A percentile compares a stretch with the other conserved stretches of the same genome.
Conservation (phyloP, 1,140 invertebrate species). For the Atta texana region DNA sequence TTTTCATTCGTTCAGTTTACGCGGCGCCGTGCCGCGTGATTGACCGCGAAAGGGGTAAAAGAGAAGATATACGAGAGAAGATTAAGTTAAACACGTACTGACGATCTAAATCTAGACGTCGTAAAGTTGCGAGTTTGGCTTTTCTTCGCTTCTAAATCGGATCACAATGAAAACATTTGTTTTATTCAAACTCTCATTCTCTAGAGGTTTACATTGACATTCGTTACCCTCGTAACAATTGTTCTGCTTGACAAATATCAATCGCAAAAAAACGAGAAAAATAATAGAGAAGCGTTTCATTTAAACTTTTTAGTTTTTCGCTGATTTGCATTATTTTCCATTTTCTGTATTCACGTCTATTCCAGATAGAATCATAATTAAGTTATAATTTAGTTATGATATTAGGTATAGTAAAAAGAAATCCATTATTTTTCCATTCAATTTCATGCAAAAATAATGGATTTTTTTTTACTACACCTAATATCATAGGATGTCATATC, state of each 20-base stretch:
- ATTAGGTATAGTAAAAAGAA: too few species aligned
- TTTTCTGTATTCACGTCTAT: background rate
- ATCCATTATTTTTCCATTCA: too few species aligned
- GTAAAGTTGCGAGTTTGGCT: conserved; percentile 63
- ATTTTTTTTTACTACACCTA: too few species aligned
- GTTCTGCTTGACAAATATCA: background rate
- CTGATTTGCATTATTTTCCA: background rate
- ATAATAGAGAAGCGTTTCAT: background rate
- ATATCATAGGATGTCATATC: too few species aligned
- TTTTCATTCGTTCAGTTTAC: conserved; percentile 13
- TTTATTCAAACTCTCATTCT: conserved; percentile 48
- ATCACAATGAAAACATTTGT: conserved; percentile 55
- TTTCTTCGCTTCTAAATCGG: conserved; percentile 57
- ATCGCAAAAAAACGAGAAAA: background rate
- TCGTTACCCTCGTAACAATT: background rate
- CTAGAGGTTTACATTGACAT: too few species aligned
- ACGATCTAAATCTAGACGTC: conserved; percentile 73
- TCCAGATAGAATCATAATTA: too few species aligned
- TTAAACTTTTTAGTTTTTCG: background rate
- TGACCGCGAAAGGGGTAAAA: conserved; percentile 41
- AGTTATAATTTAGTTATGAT: too few species aligned
- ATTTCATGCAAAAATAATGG: too few species aligned
- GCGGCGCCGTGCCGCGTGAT: conserved; percentile 21
- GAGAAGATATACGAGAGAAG: conserved; percentile 66
- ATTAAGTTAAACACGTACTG: conserved; percentile 73